Evolutionary conservation across 2,888 invertebrate species (phyloP), one percentile per base, ranked within the genome.

Genomic region (Drosophila mayaguana): DNA sequence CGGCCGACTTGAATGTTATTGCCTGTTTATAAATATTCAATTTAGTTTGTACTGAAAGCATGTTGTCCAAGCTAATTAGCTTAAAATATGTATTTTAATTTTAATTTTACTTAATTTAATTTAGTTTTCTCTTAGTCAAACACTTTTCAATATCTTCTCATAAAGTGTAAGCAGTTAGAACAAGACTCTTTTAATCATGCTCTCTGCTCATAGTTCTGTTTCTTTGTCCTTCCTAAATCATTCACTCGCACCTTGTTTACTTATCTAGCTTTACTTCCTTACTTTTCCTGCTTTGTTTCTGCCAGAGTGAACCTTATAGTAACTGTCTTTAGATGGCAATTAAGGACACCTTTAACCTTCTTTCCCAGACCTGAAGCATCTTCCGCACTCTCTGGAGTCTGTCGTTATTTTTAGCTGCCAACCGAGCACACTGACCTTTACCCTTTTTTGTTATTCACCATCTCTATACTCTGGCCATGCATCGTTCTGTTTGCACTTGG

Each of bases 161-260:
- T 20, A 8, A 12, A 43, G n/a, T 36, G n/a, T 11, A 11, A 38
- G 22, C 22, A 14, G 20, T 32, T 43, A 36, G 16, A 40, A 32
- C 38, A 57, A 60, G 61, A 34, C 53, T 53, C 43, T 42, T 53
- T 9, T 50, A 55, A 34, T 54, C 61, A 66, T 77, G 48, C 60
- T 63, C 63, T 40, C 42, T 65, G 5, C 36, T 36, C 2, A 16
- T 36, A 38, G 6, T 38, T 16, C 12, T 45, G 2, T 12, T 9
- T 46, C 5, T 9, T 25, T 11, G 9, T 50, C 43, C 68, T 62
- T 68, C 43, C 63, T 62, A 45, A 60, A 65, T 60, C 45, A 51
- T 64, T 28, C 61, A 55, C 16, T 71, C 63, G 50, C 75, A 63
- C 56, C 63, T 66, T 69, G 71, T 73, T 67, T 72, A 69, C 87